Evolutionary conservation across 2,797 vertebrate species (phyloP), one percentile per base, ranked within the genome.

Genomic region (Caiman crocodilus): DNA sequence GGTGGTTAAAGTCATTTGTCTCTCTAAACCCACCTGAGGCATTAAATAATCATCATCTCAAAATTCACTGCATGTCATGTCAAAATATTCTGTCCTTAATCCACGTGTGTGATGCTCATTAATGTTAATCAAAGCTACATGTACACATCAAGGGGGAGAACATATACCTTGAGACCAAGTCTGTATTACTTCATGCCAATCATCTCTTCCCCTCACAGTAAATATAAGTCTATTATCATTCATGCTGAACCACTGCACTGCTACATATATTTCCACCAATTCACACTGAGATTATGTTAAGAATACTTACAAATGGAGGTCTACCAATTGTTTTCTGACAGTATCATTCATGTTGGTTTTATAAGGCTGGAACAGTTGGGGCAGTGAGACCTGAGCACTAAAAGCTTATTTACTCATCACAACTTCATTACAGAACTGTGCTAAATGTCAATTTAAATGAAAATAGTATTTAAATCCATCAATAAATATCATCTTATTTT

Each of bases 351-450:
- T 82, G 60, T 18, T 87, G 42, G 90, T 96, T 96, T 96, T 57
- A 84, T 79, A 79, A 86, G 42, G 59, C 89, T 93, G 87, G 91
- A 92, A 89, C 73, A 94, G 91, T 14, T 76, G 13, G 20, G 30
- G 93, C 76, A 63, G 89, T 11, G 6, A n/a, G 82, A 94, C 89
- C 16, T 58, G 67, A 91, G 55, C 7, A 76, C 58, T 26, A 42
- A 69, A 96, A 94, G n/a, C 21, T 91, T 58, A 57, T 87, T 93
- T 95, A 95, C 30, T 96, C 85, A 82, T 83, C 85, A 92, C 50
- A 96, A 91, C 71, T 95, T 96, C 85, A 92, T 58, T 67, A 84
- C 60, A 82, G 35, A 90, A 96, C 94, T 77, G 92, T 21, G 87
- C 79, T 80, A 79, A 94, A 91, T 88, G 67, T 28, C 85, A 97